A percentile compares a stretch with the other conserved stretches of the same genome.
Conservation (phyloP, 2,113 vertebrate genomes). For the Myocastor coypus region DNA sequence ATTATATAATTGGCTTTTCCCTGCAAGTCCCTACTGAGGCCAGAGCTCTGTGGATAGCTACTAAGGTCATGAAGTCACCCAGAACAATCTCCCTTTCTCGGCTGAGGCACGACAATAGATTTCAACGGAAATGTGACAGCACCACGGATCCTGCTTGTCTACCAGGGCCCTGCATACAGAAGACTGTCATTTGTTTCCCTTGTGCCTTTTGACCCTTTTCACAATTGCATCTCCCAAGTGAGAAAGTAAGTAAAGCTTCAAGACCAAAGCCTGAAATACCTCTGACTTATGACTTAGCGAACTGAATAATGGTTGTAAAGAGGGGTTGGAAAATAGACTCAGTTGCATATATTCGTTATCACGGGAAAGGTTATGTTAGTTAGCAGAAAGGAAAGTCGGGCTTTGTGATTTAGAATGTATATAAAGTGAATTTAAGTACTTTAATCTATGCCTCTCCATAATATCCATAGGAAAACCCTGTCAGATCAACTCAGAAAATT, state of each 20-base stretch:
- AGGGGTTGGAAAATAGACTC: not conserved
- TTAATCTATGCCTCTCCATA: not conserved
- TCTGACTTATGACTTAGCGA: not conserved
- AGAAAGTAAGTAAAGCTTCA: not conserved
- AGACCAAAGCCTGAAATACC: not conserved
- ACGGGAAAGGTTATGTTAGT: not conserved
- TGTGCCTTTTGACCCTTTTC: not conserved
- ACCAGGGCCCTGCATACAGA: conserved; percentile 43
- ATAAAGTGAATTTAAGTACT: not conserved
- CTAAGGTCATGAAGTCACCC: conserved; percentile 14
- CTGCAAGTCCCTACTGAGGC: not conserved
- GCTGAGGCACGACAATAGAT: conserved; percentile 38
- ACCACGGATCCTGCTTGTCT: conserved; percentile 28
- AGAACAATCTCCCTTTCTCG: not conserved
- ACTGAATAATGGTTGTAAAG: not conserved
- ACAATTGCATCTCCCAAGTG: conserved; percentile 15
- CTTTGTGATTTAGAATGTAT: not conserved
- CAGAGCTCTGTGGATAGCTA: not conserved
- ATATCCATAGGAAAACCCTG: not conserved
- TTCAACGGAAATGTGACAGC: not conserved
- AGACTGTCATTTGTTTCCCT: conserved; percentile 35
- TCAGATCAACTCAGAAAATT: not conserved
- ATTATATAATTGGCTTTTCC: not conserved
- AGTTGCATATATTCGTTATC: not conserved
- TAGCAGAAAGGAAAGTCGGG: not conserved